Conservation (phyloP, 2,888 invertebrate species). For the Erebia ligea region DNA sequence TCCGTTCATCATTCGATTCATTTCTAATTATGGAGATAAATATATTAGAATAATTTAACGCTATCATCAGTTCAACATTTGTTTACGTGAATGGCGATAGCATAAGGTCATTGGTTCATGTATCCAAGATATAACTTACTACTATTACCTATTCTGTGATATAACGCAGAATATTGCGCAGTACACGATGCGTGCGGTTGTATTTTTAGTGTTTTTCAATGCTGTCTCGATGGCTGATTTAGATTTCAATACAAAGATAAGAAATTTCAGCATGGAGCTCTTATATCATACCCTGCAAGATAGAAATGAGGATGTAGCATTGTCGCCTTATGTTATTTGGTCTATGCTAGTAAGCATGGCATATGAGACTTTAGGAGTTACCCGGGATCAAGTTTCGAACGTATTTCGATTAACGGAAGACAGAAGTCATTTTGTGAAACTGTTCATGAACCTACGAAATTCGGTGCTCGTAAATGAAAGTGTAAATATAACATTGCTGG, state of each 20-base stretch:
- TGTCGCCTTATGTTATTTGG: conserved; percentile 78
- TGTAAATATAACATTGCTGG: conserved; percentile 47
- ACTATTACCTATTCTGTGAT: no score
- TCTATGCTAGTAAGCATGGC: conserved; percentile 71
- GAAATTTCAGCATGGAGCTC: conserved; percentile 72
- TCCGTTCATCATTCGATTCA: no score
- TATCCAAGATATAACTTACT: not conserved
- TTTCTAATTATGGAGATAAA: no score
- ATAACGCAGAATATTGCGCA: no score
- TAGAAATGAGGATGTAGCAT: conserved; percentile 65
- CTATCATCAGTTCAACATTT: no score
- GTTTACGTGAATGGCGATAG: no score
- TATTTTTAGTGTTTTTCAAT: not conserved
- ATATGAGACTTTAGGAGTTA: conserved; percentile 62
- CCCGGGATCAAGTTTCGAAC: conserved; percentile 42
- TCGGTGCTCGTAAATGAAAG: conserved; percentile 1
- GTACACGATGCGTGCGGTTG: not conserved
- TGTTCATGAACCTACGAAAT: conserved; percentile 2
- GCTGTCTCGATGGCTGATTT: conserved; percentile 39
- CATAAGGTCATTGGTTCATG: not conserved
- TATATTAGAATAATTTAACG: no score
- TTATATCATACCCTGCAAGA: conserved; percentile 65
- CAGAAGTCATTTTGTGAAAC: not conserved
- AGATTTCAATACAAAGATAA: conserved; percentile 66
- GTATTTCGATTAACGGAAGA: conserved; percentile 12